phyloP scores from a whole-genome alignment of 1,140 invertebrate genomes.

The Drosophila burlai region DNA sequence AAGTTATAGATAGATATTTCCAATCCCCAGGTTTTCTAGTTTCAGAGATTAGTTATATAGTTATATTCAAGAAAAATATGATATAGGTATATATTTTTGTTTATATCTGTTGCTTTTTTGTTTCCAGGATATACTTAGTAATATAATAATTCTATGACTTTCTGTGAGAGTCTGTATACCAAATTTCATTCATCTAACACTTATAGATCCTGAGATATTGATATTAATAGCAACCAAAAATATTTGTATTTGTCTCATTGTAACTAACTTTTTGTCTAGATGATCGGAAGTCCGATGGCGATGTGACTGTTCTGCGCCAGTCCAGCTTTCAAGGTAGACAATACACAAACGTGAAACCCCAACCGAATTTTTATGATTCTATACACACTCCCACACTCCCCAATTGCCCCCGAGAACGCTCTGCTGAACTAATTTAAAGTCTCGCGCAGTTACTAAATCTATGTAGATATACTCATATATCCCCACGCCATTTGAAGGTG shows the following conservation, averaged over 20 bases:
- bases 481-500: slow-evolving; percentile 43
- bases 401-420: slow-evolving; percentile 3
- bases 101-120: background rate
- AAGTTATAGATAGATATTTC: background rate
- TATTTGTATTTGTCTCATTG: slow-evolving; percentile 32
- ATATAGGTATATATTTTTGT: background rate
- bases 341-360: slow-evolving; percentile 8
- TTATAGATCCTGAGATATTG: background rate
- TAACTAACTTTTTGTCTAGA: slow-evolving; percentile 74
- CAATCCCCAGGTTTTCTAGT: too few relatives aligned
- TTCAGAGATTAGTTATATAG: too few relatives aligned
- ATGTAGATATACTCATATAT: slow-evolving; percentile 30
- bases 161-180: background rate
- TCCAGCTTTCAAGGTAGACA: slow-evolving; percentile 82
- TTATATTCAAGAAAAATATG: too few relatives aligned
- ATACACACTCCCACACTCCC: slow-evolving; percentile 3
- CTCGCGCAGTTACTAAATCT: slow-evolving; percentile 35
- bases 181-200: background rate
- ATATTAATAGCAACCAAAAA: too few relatives aligned
- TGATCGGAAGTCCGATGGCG: slow-evolving; percentile 82
- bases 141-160: background rate
- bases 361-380: slow-evolving; percentile 4
- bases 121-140: background rate
- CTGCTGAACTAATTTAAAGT: slow-evolving; percentile 37
- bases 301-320: slow-evolving; percentile 75